Evolutionary conservation across 2,113 vertebrate genomes (phyloP).

Genomic region (Ophiodon elongatus): DNA sequence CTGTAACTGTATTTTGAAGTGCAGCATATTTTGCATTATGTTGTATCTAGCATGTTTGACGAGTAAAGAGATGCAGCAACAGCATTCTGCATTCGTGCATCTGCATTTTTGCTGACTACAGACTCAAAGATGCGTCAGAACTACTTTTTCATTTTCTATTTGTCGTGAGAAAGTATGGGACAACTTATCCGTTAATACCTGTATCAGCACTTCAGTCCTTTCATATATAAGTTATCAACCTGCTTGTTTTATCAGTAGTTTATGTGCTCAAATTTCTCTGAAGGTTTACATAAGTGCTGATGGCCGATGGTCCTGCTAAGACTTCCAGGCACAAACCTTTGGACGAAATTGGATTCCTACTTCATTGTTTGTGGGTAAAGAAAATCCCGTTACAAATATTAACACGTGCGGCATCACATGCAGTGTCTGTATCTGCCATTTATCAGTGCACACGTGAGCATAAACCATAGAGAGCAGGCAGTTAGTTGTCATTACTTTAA

Average conservation of each 20-base stretch:
- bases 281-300: background rate
- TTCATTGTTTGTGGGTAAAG: background rate
- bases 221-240: background rate
- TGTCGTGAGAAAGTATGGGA: background rate
- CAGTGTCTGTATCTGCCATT: constrained; percentile 4
- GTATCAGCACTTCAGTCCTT: background rate
- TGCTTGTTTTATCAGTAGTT: constrained; percentile 13
- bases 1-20: background rate
- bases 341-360: background rate
- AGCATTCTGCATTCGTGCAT: background rate
- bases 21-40: background rate
- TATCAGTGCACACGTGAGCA: background rate
- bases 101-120: background rate
- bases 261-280: background rate
- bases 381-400: background rate
- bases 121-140: background rate
- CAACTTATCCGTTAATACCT: background rate
- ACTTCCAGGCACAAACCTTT: background rate
- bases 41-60: background rate
- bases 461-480: background rate
- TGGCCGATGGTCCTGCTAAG: background rate
- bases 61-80: background rate
- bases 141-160: background rate
- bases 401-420: background rate
- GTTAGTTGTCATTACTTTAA: background rate